Conservation (phyloP, 2,113 vertebrate species). For the Vicugna pacos region DNA sequence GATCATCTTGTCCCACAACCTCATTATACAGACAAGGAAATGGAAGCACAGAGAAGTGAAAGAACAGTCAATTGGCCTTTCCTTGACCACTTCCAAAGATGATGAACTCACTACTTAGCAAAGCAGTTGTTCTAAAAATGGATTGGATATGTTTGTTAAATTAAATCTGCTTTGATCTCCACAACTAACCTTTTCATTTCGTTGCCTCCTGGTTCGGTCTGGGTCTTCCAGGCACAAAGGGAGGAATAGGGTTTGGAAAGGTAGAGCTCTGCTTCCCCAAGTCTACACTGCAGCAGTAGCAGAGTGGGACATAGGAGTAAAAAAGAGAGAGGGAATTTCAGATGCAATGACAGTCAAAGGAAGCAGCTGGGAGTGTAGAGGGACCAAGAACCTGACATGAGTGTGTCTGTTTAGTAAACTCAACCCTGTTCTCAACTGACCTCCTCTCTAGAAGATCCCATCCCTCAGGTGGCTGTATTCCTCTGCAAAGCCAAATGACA, state of each 20-base stretch:
- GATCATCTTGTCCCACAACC: neutral
- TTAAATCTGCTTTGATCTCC: neutral
- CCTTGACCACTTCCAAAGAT: neutral
- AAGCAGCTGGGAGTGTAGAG: neutral
- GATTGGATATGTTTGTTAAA: neutral
- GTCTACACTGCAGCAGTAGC: neutral
- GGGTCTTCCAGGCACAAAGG: neutral
- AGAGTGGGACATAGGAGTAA: neutral
- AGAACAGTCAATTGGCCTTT: neutral
- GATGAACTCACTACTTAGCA: neutral
- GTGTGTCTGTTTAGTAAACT: neutral
- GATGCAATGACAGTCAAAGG: neutral
- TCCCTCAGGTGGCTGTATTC: neutral
- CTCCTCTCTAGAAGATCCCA: neutral
- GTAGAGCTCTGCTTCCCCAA: neutral
- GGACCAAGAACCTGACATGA: neutral
- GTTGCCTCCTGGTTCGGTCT: neutral
- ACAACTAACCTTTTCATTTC: neutral
- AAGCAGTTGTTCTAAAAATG: neutral
- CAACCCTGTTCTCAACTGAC: neutral
- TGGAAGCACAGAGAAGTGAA: neutral
- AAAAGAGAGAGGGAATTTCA: neutral
- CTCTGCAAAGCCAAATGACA: neutral
- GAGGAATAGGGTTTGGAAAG: neutral
- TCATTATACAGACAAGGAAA: constrained; percentile 1